Base-by-base conservation (phyloP, 2,888 invertebrate species). In the Coenonympha arcania region DNA sequence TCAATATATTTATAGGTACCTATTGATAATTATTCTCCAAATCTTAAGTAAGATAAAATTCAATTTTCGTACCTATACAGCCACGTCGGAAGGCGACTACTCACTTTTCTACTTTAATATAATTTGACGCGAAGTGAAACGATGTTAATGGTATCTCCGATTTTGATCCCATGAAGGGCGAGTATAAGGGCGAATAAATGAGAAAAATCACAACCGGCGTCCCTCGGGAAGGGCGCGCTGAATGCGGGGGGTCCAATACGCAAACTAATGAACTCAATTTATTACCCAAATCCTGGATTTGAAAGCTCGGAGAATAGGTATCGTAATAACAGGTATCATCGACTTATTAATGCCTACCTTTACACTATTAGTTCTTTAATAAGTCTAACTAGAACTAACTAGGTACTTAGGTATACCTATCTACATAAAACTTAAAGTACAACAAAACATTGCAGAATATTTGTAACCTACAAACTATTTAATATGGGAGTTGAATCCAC, bases 181-280 rank as follows among this genome's bases (percentile, higher is more conserved):
- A 46, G 57, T 55, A 55, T 54, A 57, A 53, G 50, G 50, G 54
- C 50, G 59, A 46, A 59, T 55, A 55, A 56, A 57, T 57, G 59
- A 57, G 59, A 59, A 57, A 57, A 57, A 59, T 57, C 59, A 57
- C 52, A 45, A 50, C 52, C 41, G 40, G 42, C 40, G 48, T 45
- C 59, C 56, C 56, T 37, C 15, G 54, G 45, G 33, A 55, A 48
- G 51, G 51, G 31, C 11, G 42, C 41, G 52, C 43, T 37, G 40
- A 43, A 30, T 42, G 26, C 43, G n/a, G 37, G 51, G 50, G 57
- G 44, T 42, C 42, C 48, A 44, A 52, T 51, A 51, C 52, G 49
- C 48, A 47, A 56, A 55, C 51, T 55, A 55, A 54, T 57, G 55
- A 52, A 55, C 52, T 55, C 50, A 48, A 57, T 57, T 50, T 48